Percentiles rank a stretch among this genome's conserved stretches.
phyloP scores from a whole-genome alignment of 2,888 invertebrate genomes.

The Lithophane leautieri region DNA sequence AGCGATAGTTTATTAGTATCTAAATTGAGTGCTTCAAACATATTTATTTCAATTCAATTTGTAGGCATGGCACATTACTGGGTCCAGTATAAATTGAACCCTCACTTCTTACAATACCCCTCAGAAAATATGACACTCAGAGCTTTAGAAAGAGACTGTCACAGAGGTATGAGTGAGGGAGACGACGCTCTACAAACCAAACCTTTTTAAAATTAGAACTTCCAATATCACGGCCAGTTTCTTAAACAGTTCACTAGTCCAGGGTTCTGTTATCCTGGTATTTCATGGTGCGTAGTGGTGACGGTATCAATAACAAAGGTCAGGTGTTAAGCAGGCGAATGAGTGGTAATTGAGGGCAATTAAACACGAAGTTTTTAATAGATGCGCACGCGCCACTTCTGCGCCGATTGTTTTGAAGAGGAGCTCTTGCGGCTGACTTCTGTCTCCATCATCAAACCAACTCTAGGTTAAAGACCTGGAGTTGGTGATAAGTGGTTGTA shows the following conservation, averaged over 20 bases:
- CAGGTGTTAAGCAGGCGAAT: conserved; percentile 68
- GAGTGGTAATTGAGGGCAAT: conserved; percentile 71
- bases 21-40: conserved; percentile 14
- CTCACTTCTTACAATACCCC: background rate
- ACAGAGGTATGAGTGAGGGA: background rate
- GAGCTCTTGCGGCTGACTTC: too few relatives aligned
- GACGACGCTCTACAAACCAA: background rate
- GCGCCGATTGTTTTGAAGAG: conserved; percentile 34
- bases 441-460: too few relatives aligned
- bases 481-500: too few relatives aligned
- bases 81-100: conserved; percentile 38
- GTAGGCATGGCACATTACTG: conserved; percentile 25
- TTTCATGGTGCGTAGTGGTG: conserved; percentile 24
- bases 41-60: conserved; percentile 34
- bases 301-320: conserved; percentile 63
- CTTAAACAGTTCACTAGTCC: background rate
- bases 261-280: conserved; percentile 31
- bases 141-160: background rate
- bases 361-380: conserved; percentile 59
- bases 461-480: too few relatives aligned
- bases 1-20: background rate
- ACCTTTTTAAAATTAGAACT: background rate
- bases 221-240: too few relatives aligned
- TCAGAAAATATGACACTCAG: background rate
- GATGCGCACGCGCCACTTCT: conserved; percentile 41